Base-by-base conservation (phyloP, 2,888 invertebrate genomes). In the Tridacna crocea region DNA sequence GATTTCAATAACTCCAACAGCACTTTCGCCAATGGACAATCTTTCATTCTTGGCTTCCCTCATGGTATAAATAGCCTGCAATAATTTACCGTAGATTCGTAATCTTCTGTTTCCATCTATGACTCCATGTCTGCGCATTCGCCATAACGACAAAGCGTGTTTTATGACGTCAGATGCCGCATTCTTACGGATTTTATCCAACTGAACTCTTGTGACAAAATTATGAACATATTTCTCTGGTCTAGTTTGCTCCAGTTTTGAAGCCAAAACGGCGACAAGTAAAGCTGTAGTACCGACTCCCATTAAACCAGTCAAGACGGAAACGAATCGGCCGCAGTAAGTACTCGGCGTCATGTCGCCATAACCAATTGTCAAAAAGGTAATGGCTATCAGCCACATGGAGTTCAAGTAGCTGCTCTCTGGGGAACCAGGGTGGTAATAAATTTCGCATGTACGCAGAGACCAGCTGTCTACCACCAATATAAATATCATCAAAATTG, bases 151-250 rank as follows among this genome's bases (percentile, higher is more conserved):
- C 12, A 92, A 77, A n/a, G 89, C 89, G 58, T 88, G 83, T 79
- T 92, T 92, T 27, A 92, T 90, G 75, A 91, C 91, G 80, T 92
- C 88, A 8, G 92, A 90, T 12, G 92, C 92, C 2, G 91, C 91
- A 66, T 90, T 78, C 79, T 91, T 91, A 47, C 88, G 82, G 19
- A 85, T 83, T 77, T 91, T 90, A 77, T 91, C 92, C 65, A 91
- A 85, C 77, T 90, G 89, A 19, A 91, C 86, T 26, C 91, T 88
- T 46, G 89, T 84, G 19, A 91, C 89, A 80, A 92, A 92, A 70
- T 88, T 91, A 72, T 92, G 91, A n/a, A 92, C 91, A 81, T 92
- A 91, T 79, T 91, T 91, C 78, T 92, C 91, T 19, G 92, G 88
- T 68, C 92, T 87, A 0, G 91, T 88, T 81, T 91, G 92, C 79